Evolutionary conservation across 2,888 invertebrate species (phyloP).

Genomic region (Machimus rusticus): DNA sequence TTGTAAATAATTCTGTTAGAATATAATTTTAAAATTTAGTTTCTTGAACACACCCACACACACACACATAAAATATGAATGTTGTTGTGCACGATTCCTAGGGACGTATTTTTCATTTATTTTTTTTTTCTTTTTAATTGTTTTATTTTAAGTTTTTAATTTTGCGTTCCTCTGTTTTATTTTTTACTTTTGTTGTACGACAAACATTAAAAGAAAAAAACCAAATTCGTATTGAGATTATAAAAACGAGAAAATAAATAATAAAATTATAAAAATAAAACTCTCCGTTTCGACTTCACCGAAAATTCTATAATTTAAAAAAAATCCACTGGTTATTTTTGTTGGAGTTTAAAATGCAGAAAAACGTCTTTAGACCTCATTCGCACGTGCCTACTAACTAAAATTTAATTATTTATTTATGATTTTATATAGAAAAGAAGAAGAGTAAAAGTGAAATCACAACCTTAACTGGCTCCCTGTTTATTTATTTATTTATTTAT

Average conservation of each 20-base stretch:
- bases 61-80: neutral
- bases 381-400: no score
- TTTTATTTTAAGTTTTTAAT: neutral
- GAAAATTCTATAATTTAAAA: neutral
- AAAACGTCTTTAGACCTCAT: no score
- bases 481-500: neutral
- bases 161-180: neutral
- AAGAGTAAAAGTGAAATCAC: neutral
- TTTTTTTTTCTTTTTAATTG: neutral
- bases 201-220: neutral
- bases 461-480: neutral
- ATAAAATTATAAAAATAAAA: neutral
- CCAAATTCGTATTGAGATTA: no score
- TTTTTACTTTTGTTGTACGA: neutral
- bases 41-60: neutral
- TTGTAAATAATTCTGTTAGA: neutral
- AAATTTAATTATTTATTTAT: neutral
- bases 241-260: neutral
- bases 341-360: neutral
- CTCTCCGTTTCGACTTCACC: neutral
- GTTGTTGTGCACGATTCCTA: neutral
- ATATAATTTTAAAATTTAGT: neutral
- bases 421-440: neutral
- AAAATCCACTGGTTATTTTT: slow-evolving; percentile 5
- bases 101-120: neutral